Evolutionary conservation across 1,140 invertebrate genomes (phyloP).

Genomic region (Zophobas morio): DNA sequence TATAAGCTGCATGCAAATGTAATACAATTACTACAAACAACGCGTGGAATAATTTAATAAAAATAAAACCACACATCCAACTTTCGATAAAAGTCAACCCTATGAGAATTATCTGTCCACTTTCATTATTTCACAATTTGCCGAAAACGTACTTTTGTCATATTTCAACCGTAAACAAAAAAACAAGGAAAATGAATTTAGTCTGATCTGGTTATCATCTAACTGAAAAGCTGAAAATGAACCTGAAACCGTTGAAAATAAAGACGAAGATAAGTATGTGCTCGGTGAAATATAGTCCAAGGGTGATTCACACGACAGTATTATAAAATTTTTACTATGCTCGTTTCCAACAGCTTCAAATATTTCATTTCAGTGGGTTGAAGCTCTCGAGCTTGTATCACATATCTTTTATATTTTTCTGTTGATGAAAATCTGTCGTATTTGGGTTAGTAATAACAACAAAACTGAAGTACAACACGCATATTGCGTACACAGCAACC

Average conservation of each 20-base stretch:
- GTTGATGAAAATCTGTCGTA: slow-evolving; percentile 36
- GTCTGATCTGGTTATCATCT: not conserved
- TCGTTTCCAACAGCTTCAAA: slow-evolving; percentile 28
- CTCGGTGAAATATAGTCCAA: slow-evolving; percentile 1
- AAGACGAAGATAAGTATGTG: slow-evolving; percentile 12
- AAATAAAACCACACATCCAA: not conserved
- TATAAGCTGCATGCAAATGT: slow-evolving; percentile 35
- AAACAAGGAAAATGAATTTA: not conserved
- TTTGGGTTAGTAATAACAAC: slow-evolving; percentile 13
- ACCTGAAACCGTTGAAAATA: slow-evolving; percentile 13
- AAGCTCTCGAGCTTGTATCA: slow-evolving; percentile 12
- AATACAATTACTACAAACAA: slow-evolving; percentile 17
- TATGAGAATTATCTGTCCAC: slow-evolving; percentile 10
- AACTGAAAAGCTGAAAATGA: slow-evolving; percentile 6
- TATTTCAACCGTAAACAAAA: not conserved
- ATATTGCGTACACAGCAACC: too few species aligned
- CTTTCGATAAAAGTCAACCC: not conserved
- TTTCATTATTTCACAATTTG: not conserved
- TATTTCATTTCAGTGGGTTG: slow-evolving; percentile 19
- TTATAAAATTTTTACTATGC: slow-evolving; percentile 39
- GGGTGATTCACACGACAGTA: slow-evolving; percentile 24
- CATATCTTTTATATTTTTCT: slow-evolving; percentile 39
- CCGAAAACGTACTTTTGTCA: not conserved
- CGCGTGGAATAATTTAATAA: slow-evolving; percentile 14
- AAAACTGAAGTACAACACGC: too few species aligned